Percentiles rank a stretch among this genome's conserved stretches.
Evolutionary conservation across 1,140 invertebrate genomes (phyloP).

Genomic region (Drosophila athabasca): DNA sequence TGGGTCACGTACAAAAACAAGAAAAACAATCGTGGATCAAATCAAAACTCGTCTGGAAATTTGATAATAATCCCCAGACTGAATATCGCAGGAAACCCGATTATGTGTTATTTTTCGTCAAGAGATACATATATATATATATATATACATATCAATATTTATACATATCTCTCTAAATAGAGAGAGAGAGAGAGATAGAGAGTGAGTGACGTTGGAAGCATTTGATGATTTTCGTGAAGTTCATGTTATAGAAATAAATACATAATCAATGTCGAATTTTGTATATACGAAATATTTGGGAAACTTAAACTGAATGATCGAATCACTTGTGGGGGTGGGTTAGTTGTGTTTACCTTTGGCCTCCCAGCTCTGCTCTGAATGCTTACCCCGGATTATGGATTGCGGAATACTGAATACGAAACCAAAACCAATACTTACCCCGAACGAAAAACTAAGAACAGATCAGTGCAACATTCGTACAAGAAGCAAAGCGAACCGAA

Average conservation of each 20-base stretch:
- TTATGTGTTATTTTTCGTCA: background rate
- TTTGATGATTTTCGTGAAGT: slow-evolving; percentile 80
- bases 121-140: slow-evolving; percentile 10
- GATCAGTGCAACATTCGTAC: slow-evolving; percentile 34
- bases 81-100: slow-evolving; percentile 4
- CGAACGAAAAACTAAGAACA: slow-evolving; percentile 34
- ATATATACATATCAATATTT: slow-evolving; percentile 2
- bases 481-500: slow-evolving; percentile 12
- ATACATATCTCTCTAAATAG: slow-evolving; percentile 8
- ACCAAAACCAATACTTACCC: slow-evolving; percentile 63
- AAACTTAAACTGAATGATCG: slow-evolving; percentile 39
- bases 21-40: slow-evolving; percentile 62
- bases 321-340: slow-evolving; percentile 38
- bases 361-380: slow-evolving; percentile 13
- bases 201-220: slow-evolving; percentile 46
- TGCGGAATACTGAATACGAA: slow-evolving; percentile 16
- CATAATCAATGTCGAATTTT: slow-evolving; percentile 16
- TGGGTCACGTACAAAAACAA: slow-evolving; percentile 48
- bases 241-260: slow-evolving; percentile 26
- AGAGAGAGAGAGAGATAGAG: slow-evolving; percentile 13
- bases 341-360: slow-evolving; percentile 53
- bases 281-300: slow-evolving; percentile 10
- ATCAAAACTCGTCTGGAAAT: slow-evolving; percentile 19
- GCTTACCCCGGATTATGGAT: background rate
- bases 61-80: background rate